Evolutionary conservation across 2,888 invertebrate genomes (phyloP), one percentile per base, ranked within the genome.

Genomic region (Bedellia somnulentella): DNA sequence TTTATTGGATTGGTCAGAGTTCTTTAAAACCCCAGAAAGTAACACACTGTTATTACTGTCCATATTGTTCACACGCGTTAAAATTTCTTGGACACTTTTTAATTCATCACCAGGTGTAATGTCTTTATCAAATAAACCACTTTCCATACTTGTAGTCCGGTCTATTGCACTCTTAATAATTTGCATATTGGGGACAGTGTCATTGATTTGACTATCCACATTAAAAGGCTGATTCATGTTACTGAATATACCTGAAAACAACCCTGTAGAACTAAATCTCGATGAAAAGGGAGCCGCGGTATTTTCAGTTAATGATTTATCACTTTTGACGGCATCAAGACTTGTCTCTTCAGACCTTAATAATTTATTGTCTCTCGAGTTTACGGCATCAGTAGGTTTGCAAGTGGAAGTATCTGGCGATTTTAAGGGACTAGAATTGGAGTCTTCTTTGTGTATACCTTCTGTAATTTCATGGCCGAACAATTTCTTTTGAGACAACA

Each of bases 151-250:
- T 49, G 68, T 64, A 55, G 67, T 71, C 61, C 70, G 58, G 47
- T 76, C 71, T 55, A 77, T 76, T 43, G 73, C 73, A 58, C 68
- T 76, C 45, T 73, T 73, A 45, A 77, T 75, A 47, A 73, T 52
- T 22, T 73, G 66, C 58, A 73, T 59, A 45, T 63, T 67, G 3
- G 75, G 73, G 38, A 68, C 59, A 36, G 60, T 63, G 30, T 75
- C 68, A 37, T 63, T 66, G 29, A 59, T 58, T 4, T 58, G 42
- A 37, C 38, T 48, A 40, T 66, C 66, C 38, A 49, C 33, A 33
- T 52, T 58, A 42, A 57, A 62, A 11, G 57, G 48, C 33, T 58
- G 60, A 25, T 62, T 55, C 49, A 71, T 63, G 35, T 67, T 68
- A 37, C 55, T 66, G 46, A 70, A 73, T 17, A 75, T 67, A 12